Evolutionary conservation across 2,797 vertebrate genomes (phyloP), one percentile per base, ranked within the genome.

Genomic region (Phrynocephalus guinanensis): DNA sequence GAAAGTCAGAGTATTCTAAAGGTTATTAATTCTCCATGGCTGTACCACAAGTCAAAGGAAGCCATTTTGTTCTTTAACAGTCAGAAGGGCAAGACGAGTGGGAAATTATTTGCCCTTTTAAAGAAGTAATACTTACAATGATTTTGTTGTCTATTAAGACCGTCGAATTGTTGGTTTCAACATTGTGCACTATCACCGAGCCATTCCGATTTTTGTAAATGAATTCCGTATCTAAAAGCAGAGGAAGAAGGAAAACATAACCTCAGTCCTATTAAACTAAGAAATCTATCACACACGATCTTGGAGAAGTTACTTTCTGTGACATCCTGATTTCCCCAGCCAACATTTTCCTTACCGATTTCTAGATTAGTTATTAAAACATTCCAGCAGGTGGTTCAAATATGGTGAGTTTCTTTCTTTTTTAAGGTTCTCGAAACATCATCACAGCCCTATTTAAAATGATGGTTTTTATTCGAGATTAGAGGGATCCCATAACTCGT

Each of bases 121-220:
- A 44, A 2, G 90, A 90, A 88, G 92, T 63, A 92, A 94, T 94
- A 98, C 99, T 99, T 96, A 99, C 99, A 95, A 99, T 98, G 94
- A 97, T 97, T 95, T 98, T 98, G 94, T 97, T 98, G 87, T 98
- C 96, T 96, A 99, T 98, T 79, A 99, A 91, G 87, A 98, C 85
- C 0, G 91, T 96, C 56, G 87, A 97, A 86, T 90, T 92, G 90
- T 96, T 96, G 11, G 97, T 97, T 94, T 98, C 96, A 5, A 98
- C 96, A 2, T 99, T 97, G 76, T 96, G 93, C 90, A 95, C 96
- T 86, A 98, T 94, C 90, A 99, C 98, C 2, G 97, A 96, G 38
- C 99, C 98, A 1, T 97, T 97, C 83, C 92, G 97, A 20, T 96
- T 97, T 86, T 97, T 97, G 93, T 98, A 99, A 95, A 99, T 96